A percentile compares a stretch with the other conserved stretches of the same genome.
Conservation (phyloP, 2,888 invertebrate species). For the Tridacna gigas region DNA sequence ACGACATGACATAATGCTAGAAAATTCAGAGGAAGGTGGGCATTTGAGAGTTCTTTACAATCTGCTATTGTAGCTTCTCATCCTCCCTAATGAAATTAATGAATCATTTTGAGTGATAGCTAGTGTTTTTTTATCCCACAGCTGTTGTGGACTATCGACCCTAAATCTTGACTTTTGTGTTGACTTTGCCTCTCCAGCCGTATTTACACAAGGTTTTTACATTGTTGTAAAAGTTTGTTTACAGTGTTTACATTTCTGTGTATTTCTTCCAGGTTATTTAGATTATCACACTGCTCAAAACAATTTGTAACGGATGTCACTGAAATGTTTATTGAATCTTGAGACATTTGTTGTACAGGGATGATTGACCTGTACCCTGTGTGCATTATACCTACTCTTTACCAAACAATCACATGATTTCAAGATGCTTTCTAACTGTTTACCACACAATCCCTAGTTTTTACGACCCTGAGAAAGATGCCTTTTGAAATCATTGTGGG, state of each 20-base stretch:
- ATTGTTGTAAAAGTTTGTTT: slow-evolving; percentile 18
- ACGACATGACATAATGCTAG: no score
- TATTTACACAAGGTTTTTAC: slow-evolving; percentile 12
- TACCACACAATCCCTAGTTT: no score
- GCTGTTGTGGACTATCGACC: slow-evolving; percentile 23
- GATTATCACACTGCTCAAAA: slow-evolving; percentile 20
- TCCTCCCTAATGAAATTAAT: slow-evolving; percentile 17
- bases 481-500: no score
- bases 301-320: slow-evolving; percentile 12
- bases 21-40: no score
- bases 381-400: no score
- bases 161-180: slow-evolving; percentile 26
- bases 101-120: slow-evolving; percentile 21
- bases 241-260: slow-evolving; percentile 19
- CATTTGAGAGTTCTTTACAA: no score
- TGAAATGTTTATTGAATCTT: slow-evolving; percentile 16
- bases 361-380: no score
- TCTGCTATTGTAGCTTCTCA: no score
- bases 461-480: no score
- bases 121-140: slow-evolving; percentile 8
- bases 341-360: not conserved
- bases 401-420: no score
- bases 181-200: slow-evolving; percentile 16
- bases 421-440: no score
- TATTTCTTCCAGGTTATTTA: slow-evolving; percentile 17